Evolutionary conservation across 2,888 invertebrate genomes (phyloP), one percentile per base, ranked within the genome.

Genomic region (Trachelus stipa): DNA sequence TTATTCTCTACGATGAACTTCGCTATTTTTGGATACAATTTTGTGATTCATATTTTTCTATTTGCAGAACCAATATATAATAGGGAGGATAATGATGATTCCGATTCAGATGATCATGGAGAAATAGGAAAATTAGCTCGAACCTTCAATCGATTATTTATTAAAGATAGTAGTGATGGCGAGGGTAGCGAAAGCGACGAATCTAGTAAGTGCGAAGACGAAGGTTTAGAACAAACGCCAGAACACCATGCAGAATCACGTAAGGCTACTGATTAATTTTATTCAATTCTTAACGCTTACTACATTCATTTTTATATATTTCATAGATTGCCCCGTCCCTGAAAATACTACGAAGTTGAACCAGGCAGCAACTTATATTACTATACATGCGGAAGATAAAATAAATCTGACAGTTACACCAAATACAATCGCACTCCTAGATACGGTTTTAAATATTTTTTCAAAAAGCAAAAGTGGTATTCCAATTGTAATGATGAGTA

Each of bases 91-190:
- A 89, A 89, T 87, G 92, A 95, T 79, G 95, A 95, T 81, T 95
- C 95, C 0, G 96, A 96, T 87, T 95, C 95, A 0, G 96, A 96
- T 83, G 95, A 95, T 85, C 96, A 96, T 84, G 94, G 94, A 0
- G 92, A 94, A 3, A 94, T 95, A 92, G 95, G 95, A 84, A 95
- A 95, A 87, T 90, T 96, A 73, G 94, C 95, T 0, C 94, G 94
- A 75, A 95, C 95, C n/a, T 95, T 96, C 81, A 94, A 95, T 30
- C 95, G 96, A 92, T 91, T 97, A 79, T 96, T 97, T 91, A 96
- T 96, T n/a, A 92, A 92, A 78, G 94, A 94, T 78, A 94, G 94
- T 77, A 94, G 94, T 83, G 95, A 94, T 71, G 93, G 92, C 0
- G 92, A 92, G 79, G 92, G 90, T 23, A 92, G 92, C 76, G 93